Base-by-base conservation (phyloP, 64 coral and sea anemone species). In the Cladopsammia gracilis region DNA sequence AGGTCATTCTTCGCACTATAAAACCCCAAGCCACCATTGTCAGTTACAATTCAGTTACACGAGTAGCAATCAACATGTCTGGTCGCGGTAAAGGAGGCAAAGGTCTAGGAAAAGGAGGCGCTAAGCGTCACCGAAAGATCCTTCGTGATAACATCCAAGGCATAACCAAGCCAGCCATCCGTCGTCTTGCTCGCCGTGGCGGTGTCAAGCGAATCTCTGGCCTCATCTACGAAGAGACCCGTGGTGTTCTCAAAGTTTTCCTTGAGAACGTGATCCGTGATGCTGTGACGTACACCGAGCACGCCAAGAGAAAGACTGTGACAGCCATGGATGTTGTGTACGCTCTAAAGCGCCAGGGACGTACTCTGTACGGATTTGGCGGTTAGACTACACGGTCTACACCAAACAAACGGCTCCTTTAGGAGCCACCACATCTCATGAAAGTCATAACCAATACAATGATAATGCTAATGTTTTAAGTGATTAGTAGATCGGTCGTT, bases 251-350 rank as follows among this genome's bases (percentile, higher is more conserved):
- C 26, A 92, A 92, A 58, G 90, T 92, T 74, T 92, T 92, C 70
- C 78, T 92, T 14, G 90, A 92, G 70, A 92, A 92, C 71, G 90
- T 92, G 15, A 85, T 92, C 66, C 90, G 90, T 85, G 90, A 92
- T 85, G 90, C 90, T 18, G 90, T 92, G 7, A 92, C 90, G 34
- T 92, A 92, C 90, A 92, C 90, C 34, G 90, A 92, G 58, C 90
- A 92, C 90, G 90, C 90, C 79, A 92, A 92, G 68, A 70, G 90
- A 44, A 92, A 92, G 79, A 92, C 90, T 23, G 90, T 92, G 50
- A 92, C 90, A 47, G 90, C 90, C 68, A 92, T 92, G 89, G 89
- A 92, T 83, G 89, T 92, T 3, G 89, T 92, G 53, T 92, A 92
- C 67, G 89, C 89, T 84, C 59, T 92, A 59, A 92, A 92, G 62